Percentiles rank a stretch among this genome's conserved stretches.
Conservation (phyloP, 37 sponge, comb jelly and placozoan genomes). For the Haliclona indistincta region DNA sequence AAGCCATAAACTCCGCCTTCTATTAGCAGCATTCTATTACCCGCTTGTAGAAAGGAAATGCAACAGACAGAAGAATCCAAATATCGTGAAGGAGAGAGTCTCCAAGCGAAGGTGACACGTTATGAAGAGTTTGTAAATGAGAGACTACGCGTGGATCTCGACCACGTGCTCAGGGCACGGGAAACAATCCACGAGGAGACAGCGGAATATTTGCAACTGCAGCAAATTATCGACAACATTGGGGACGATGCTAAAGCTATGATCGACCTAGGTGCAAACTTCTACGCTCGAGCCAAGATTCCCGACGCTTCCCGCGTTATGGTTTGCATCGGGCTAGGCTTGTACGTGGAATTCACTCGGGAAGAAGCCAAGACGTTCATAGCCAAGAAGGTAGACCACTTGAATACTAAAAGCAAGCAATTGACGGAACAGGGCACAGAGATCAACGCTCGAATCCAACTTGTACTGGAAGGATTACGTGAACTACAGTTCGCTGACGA, state of each 20-base stretch:
- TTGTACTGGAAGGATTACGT: constrained; percentile 70
- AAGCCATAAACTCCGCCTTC: too few relatives aligned
- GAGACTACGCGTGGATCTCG: constrained; percentile 70
- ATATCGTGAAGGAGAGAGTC: too few relatives aligned
- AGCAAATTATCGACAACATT: constrained; percentile 55
- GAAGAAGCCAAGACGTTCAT: constrained; percentile 79
- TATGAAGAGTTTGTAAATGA: constrained; percentile 90
- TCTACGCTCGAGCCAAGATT: constrained; percentile 80
- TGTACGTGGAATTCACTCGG: constrained; percentile 70
- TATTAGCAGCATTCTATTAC: too few relatives aligned
- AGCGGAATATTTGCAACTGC: constrained; percentile 71
- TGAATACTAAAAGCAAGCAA: constrained; percentile 43
- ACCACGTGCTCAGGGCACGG: constrained; percentile 52
- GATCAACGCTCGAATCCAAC: constrained; percentile 76
- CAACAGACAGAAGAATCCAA: too few relatives aligned
- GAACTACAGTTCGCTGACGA: constrained; percentile 66
- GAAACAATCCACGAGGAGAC: constrained; percentile 61
- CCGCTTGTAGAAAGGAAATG: too few relatives aligned
- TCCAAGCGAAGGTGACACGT: constrained; percentile 47
- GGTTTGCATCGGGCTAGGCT: constrained; percentile 81
- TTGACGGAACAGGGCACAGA: constrained; percentile 69
- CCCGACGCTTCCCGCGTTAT: constrained; percentile 55
- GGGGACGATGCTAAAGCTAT: constrained; percentile 53
- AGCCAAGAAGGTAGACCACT: constrained; percentile 59
- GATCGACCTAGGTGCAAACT: constrained; percentile 87